Evolutionary conservation across 2,888 invertebrate species (phyloP), one percentile per base, ranked within the genome.

Genomic region (Odontothrips loti): DNA sequence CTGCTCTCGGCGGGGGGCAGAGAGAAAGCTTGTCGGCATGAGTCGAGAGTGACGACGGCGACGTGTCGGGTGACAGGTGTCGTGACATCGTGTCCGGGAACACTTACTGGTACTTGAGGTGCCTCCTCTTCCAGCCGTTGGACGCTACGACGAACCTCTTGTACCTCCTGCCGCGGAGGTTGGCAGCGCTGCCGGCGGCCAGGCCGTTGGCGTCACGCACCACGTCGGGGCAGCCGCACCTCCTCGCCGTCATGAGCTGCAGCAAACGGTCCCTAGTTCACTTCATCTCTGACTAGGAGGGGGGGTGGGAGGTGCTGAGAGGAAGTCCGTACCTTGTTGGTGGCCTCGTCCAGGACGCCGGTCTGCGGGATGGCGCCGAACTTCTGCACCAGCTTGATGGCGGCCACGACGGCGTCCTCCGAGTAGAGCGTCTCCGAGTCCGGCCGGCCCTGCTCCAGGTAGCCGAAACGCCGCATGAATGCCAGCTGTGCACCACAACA

Each of bases 171-270:
- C 82, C 84, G 12, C 83, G 85, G 58, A 84, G 84, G 51, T 81
- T 2, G 9, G 47, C 43, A n/a, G n/a, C 10, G n/a, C 43, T 17
- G 9, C 17, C 27, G 8, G 11, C 47, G 47, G 47, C 78, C 48
- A 23, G 20, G 47, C 29, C 47, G 27, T 34, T 11, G 27, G 47
- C 47, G 47, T 81, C 82, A 29, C 79, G 48, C 0, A 89, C 86
- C 12, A 94, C 89, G 85, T 94, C 95, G 79, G 92, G 91, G 1
- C 93, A 91, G 6, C 95, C 95, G 86, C 94, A 94, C 34, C 94
- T 89, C 79, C 90, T 91, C 80, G 89, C 90, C 79, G 87, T 89
- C 87, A 94, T 91, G 34, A 94, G 88, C 93, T 94, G 85, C 68
- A 88, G 85, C 51, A 79, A 82, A 29, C 43, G 80, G 81, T 79